phyloP scores from a whole-genome alignment of 1,140 invertebrate genomes.

The Drosophila varians region DNA sequence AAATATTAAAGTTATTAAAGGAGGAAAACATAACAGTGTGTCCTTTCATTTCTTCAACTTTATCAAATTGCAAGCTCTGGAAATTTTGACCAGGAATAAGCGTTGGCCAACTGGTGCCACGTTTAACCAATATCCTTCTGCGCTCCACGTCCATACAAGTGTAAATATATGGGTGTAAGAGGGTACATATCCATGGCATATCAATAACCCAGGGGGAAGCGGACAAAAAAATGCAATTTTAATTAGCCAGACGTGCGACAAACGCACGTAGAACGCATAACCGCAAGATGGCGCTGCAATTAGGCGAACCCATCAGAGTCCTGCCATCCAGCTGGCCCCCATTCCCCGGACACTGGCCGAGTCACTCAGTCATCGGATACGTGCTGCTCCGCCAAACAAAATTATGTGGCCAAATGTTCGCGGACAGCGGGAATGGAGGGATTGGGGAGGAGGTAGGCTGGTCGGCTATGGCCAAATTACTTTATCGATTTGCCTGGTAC shows the following conservation, averaged over 20 bases:
- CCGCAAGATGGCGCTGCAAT: slow-evolving; percentile 78
- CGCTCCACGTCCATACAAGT: neutral
- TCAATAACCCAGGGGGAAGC: slow-evolving; percentile 56
- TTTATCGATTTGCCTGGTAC: slow-evolving; percentile 78
- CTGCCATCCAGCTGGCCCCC: neutral
- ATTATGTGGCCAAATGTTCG: slow-evolving; percentile 75
- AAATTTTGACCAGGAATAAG: neutral
- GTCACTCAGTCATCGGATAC: slow-evolving; percentile 57
- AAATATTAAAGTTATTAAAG: too few relatives aligned
- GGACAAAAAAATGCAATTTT: slow-evolving; percentile 77
- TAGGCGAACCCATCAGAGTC: slow-evolving; percentile 51
- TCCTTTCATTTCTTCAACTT: too few relatives aligned
- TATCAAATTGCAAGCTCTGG: slow-evolving; percentile 22
- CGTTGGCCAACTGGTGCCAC: slow-evolving; percentile 44
- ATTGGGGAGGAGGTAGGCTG: slow-evolving; percentile 19
- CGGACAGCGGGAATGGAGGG: slow-evolving; percentile 17
- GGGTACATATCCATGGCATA: slow-evolving; percentile 47
- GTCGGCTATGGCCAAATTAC: slow-evolving; percentile 74
- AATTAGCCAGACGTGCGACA: slow-evolving; percentile 79
- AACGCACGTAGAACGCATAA: slow-evolving; percentile 76
- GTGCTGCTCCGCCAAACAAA: slow-evolving; percentile 75
- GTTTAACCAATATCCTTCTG: neutral
- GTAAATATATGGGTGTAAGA: neutral
- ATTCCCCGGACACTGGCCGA: slow-evolving; percentile 14
- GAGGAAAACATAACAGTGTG: too few relatives aligned